Conservation (phyloP, 2,888 invertebrate genomes). For the Noctua pronuba region DNA sequence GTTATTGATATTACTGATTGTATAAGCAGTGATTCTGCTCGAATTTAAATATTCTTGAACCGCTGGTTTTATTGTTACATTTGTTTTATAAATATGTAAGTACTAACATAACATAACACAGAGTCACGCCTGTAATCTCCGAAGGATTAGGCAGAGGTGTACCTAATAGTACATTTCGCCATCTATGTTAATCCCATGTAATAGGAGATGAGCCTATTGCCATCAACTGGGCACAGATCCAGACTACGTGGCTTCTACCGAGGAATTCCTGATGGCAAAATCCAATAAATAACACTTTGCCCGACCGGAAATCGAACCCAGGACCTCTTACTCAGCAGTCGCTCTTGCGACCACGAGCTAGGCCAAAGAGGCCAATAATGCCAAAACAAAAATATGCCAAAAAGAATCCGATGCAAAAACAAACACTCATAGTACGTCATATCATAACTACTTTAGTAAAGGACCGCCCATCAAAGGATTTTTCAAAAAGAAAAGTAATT, state of each 20-base stretch:
- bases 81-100: not conserved
- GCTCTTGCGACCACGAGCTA: not conserved
- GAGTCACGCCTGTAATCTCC: too few species aligned
- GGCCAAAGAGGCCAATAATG: not conserved
- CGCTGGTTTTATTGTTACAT: not conserved
- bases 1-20: too few species aligned
- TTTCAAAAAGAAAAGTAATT: conserved; percentile 30
- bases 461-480: not conserved
- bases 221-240: not conserved
- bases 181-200: too few species aligned
- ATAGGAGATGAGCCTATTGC: not conserved
- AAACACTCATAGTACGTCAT: not conserved
- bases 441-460: not conserved
- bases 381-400: not conserved
- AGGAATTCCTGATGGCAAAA: not conserved
- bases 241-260: not conserved
- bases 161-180: too few species aligned
- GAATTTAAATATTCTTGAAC: not conserved
- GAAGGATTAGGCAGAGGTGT: too few species aligned
- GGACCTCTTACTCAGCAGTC: not conserved
- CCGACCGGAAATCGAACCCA: not conserved
- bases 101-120: not conserved
- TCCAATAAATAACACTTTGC: not conserved
- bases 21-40: not conserved
- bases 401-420: not conserved